These are phyloP conservation scores for human DNA, from an alignment of 2,113 vertebrate genomes.

Conservation along the genomic window GRCh38 chr12:31331001-31331500, in stretches of 20 bases:
- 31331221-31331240: conserved; percentile 6
- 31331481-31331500: conserved; percentile 63
- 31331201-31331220: neutral
- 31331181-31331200: conserved; percentile 22
- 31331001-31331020: neutral
- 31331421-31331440: conserved; percentile 41
- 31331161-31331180: neutral
- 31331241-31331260: neutral
- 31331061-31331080: neutral
- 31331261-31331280: conserved; percentile 21
- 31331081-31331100: neutral
- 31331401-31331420: conserved; percentile 24
- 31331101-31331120: neutral
- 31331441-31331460: conserved; percentile 15
- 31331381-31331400: conserved; percentile 43
- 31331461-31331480: neutral
- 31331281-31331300: conserved; percentile 1
- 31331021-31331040: neutral
- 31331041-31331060: conserved; percentile 18
- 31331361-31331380: neutral
- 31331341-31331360: conserved; percentile 34
- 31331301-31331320: conserved; percentile 36
- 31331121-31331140: neutral
- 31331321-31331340: conserved; percentile 20
- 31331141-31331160: conserved; percentile 19